These are phyloP conservation scores for Rhabditophanes sp. DNA, from an alignment of 2,888 invertebrate genomes.

Conservation along the genomic window DNA sequence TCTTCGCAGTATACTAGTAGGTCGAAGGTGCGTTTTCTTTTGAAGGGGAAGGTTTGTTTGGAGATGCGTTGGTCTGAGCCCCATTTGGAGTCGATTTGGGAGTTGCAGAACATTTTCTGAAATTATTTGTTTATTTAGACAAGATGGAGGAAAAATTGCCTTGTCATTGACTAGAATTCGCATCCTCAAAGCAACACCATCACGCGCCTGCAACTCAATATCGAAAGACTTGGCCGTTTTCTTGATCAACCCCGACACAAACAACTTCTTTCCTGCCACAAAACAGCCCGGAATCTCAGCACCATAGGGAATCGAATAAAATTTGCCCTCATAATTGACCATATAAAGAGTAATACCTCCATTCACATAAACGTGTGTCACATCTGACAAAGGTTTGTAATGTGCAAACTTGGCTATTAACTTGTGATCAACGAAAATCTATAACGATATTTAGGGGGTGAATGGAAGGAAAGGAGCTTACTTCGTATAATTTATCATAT, in stretches of 20 bases:
- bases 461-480: slow-evolving; percentile 3
- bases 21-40: slow-evolving; percentile 31
- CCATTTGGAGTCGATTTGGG: slow-evolving; percentile 18
- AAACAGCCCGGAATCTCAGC: slow-evolving; percentile 43
- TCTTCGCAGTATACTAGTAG: slow-evolving; percentile 34
- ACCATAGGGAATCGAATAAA: slow-evolving; percentile 36
- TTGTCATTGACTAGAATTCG: slow-evolving; percentile 23
- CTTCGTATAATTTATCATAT: slow-evolving; percentile 35
- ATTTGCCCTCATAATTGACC: slow-evolving; percentile 41
- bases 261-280: slow-evolving; percentile 29
- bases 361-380: slow-evolving; percentile 29
- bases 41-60: slow-evolving; percentile 23
- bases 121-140: slow-evolving; percentile 1
- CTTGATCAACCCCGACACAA: slow-evolving; percentile 18
- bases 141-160: neutral
- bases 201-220: slow-evolving; percentile 29
- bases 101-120: slow-evolving; percentile 29
- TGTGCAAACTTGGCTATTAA: slow-evolving; percentile 38
- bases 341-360: slow-evolving; percentile 28
- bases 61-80: slow-evolving; percentile 17
- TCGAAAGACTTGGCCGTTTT: slow-evolving; percentile 31
- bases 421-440: slow-evolving; percentile 39
- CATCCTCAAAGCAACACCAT: slow-evolving; percentile 32
- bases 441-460: neutral
- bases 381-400: slow-evolving; percentile 25